phyloP scores from a whole-genome alignment of 2,797 vertebrate species.

The Fundulus diaphanus region DNA sequence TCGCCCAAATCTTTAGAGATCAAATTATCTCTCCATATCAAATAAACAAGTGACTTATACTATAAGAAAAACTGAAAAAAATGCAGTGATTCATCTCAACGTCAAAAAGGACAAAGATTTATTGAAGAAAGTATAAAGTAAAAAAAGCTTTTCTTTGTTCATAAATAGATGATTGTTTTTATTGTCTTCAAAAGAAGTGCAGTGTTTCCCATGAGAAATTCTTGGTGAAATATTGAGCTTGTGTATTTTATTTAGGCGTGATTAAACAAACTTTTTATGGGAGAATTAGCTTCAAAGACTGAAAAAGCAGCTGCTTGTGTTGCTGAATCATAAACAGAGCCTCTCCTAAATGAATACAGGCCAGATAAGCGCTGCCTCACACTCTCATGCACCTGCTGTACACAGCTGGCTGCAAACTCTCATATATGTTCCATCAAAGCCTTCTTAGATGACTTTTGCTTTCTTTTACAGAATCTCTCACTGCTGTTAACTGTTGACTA shows the following conservation, averaged over 20 bases:
- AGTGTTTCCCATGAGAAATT: slow-evolving; percentile 69
- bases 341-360: slow-evolving; percentile 31
- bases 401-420: not conserved
- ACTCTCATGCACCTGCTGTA: not conserved
- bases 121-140: slow-evolving; percentile 60
- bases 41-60: slow-evolving; percentile 70
- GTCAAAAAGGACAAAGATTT: slow-evolving; percentile 59
- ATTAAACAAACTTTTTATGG: slow-evolving; percentile 66
- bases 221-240: slow-evolving; percentile 64
- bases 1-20: slow-evolving; percentile 73
- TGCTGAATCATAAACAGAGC: slow-evolving; percentile 59
- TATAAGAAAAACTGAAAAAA: slow-evolving; percentile 63
- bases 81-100: slow-evolving; percentile 66
- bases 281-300: slow-evolving; percentile 54
- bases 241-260: slow-evolving; percentile 65
- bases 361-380: slow-evolving; percentile 3
- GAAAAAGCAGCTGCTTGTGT: slow-evolving; percentile 64
- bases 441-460: slow-evolving; percentile 20
- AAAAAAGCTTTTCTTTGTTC: slow-evolving; percentile 74
- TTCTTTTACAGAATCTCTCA: slow-evolving; percentile 28
- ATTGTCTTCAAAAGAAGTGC: slow-evolving; percentile 83
- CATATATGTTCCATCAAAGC: not conserved
- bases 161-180: slow-evolving; percentile 83
- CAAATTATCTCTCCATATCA: slow-evolving; percentile 75
- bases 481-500: slow-evolving; percentile 32